Conservation (phyloP, 2,113 vertebrate species). For the Bostrychus sinensis region DNA sequence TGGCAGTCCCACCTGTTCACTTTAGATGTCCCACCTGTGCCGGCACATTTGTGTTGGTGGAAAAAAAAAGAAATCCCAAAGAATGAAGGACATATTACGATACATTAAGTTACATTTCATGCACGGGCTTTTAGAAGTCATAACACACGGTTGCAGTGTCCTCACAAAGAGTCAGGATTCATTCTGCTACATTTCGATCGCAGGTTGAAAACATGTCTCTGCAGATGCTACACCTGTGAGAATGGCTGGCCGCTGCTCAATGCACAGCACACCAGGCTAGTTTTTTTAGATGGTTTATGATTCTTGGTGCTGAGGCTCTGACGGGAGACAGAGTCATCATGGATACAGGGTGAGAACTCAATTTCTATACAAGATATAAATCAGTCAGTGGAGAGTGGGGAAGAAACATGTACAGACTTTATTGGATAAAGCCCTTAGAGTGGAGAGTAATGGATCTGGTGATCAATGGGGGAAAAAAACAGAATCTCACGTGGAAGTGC, state of each 20-base stretch:
- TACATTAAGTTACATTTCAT: slow-evolving; percentile 7
- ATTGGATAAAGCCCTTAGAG: too few relatives aligned
- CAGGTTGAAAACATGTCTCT: slow-evolving; percentile 35
- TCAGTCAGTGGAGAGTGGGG: neutral
- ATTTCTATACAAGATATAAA: neutral
- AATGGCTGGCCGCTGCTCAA: slow-evolving; percentile 42
- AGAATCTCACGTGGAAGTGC: too few relatives aligned
- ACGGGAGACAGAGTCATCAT: neutral
- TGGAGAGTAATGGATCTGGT: too few relatives aligned
- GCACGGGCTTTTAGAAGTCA: slow-evolving; percentile 4
- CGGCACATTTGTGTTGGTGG: slow-evolving; percentile 1
- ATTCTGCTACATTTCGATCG: slow-evolving; percentile 34
- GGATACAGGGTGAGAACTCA: neutral
- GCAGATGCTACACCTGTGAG: slow-evolving; percentile 27
- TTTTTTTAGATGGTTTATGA: slow-evolving; percentile 50
- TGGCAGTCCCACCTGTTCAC: slow-evolving; percentile 61
- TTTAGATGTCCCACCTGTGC: slow-evolving; percentile 41
- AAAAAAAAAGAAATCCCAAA: slow-evolving; percentile 1
- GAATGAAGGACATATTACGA: slow-evolving; percentile 26
- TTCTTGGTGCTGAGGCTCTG: slow-evolving; percentile 27
- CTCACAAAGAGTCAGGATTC: slow-evolving; percentile 41
- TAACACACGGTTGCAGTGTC: slow-evolving; percentile 1
- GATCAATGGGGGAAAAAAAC: too few relatives aligned
- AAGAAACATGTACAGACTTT: neutral
- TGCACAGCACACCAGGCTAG: slow-evolving; percentile 18